Percentiles rank a stretch among this genome's conserved stretches.
Evolutionary conservation across 2,888 invertebrate genomes (phyloP).

Genomic region (Eledona agricola): DNA sequence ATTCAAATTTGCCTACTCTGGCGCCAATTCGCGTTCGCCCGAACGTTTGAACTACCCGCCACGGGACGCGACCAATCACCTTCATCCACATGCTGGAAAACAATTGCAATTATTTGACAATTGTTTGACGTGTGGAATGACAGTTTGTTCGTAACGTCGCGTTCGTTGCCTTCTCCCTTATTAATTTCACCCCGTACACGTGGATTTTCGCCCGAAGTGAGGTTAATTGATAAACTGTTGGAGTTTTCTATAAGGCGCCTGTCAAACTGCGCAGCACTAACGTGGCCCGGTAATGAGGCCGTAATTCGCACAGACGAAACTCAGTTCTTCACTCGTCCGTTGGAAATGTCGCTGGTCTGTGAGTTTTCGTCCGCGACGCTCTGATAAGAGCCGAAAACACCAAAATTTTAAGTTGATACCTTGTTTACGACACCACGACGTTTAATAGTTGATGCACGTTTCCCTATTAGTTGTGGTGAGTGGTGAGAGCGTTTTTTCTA

Average conservation of each 20-base stretch:
- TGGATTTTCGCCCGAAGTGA: constrained; percentile 10
- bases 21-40: constrained; percentile 23
- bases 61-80: constrained; percentile 59
- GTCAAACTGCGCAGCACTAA: constrained; percentile 35
- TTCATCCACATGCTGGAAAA: constrained; percentile 63
- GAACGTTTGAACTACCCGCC: constrained; percentile 35
- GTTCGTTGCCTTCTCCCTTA: constrained; percentile 1
- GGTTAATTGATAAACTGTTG: constrained; percentile 27
- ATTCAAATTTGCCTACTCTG: constrained; percentile 20
- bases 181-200: constrained; percentile 10
- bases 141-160: background rate
- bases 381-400: constrained; percentile 2
- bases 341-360: constrained; percentile 29
- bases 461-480: too few species aligned
- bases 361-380: constrained; percentile 9
- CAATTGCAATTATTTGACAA: constrained; percentile 33
- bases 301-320: constrained; percentile 18
- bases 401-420: background rate
- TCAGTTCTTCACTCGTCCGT: constrained; percentile 4
- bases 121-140: constrained; percentile 16
- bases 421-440: background rate
- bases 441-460: constrained; percentile 33
- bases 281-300: constrained; percentile 31
- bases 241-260: too few species aligned
- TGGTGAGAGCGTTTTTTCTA: constrained; percentile 25